phyloP scores from a whole-genome alignment of 2,888 invertebrate species.

The Steinernema hermaphroditum region DNA sequence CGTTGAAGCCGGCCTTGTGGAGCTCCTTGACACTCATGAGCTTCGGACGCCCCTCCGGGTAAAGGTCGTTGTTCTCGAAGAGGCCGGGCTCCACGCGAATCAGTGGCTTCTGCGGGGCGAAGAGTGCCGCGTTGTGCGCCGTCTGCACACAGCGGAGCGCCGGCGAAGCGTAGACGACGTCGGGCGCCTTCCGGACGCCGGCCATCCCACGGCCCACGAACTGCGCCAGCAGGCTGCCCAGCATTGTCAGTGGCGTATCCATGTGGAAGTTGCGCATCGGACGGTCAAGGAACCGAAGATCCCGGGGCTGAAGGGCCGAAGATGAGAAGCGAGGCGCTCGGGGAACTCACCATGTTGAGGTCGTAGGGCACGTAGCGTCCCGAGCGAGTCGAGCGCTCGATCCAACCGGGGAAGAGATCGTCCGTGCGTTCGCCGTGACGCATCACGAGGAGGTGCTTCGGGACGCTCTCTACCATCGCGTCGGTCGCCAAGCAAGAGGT shows the following conservation, averaged over 20 bases:
- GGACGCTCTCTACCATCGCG: background rate
- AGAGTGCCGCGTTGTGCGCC: constrained; percentile 35
- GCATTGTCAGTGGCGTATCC: constrained; percentile 53
- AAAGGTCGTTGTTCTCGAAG: constrained; percentile 50
- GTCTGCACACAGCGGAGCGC: constrained; percentile 59
- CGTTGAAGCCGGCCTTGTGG: constrained; percentile 30
- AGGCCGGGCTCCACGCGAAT: constrained; percentile 53
- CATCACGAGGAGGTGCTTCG: constrained; percentile 31
- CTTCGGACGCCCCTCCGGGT: constrained; percentile 39
- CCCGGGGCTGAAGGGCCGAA: background rate
- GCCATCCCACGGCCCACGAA: constrained; percentile 49
- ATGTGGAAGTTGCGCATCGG: constrained; percentile 44
- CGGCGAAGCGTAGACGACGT: constrained; percentile 57
- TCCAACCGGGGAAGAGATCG: constrained; percentile 33
- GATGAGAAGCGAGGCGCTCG: background rate
- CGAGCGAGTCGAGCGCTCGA: background rate
- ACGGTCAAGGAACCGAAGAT: constrained; percentile 21
- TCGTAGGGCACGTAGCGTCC: constrained; percentile 31
- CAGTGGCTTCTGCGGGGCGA: constrained; percentile 8
- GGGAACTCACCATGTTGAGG: constrained; percentile 33
- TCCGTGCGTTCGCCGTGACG: constrained; percentile 34
- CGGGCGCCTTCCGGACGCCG: constrained; percentile 43
- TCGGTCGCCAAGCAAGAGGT: no score
- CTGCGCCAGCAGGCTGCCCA: constrained; percentile 50
- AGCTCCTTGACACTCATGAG: constrained; percentile 30